These are phyloP conservation scores for Odontocolon sp. DNA, from an alignment of 2,888 invertebrate genomes.

Conservation along the genomic window DNA sequence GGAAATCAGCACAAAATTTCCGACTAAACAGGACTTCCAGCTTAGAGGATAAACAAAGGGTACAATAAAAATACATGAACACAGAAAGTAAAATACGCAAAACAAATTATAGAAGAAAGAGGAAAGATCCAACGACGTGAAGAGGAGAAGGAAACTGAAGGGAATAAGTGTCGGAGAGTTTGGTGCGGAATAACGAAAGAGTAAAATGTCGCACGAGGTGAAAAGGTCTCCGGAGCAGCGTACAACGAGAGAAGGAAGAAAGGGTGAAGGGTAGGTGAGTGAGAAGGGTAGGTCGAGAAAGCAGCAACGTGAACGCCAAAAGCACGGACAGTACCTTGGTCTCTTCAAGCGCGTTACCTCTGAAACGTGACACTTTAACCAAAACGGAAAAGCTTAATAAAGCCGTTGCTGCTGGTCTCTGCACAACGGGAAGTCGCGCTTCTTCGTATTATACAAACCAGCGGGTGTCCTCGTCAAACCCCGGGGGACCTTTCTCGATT, in stretches of 20 bases:
- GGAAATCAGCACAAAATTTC: background rate
- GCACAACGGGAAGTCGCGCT: conserved; percentile 31
- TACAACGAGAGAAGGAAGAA: background rate
- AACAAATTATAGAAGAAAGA: too few species aligned
- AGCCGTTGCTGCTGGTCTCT: conserved; percentile 29
- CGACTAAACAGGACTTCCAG: background rate
- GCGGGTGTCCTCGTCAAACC: conserved; percentile 31
- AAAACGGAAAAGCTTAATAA: conserved; percentile 56
- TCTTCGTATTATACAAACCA: conserved; percentile 45
- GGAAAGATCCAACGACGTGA: too few species aligned
- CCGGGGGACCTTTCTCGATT: conserved; percentile 29
- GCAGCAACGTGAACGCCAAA: background rate
- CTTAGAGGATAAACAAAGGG: background rate
- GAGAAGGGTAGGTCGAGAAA: background rate
- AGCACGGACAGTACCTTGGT: background rate
- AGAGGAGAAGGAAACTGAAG: background rate
- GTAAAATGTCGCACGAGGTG: conserved; percentile 17
- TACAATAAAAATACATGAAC: too few species aligned
- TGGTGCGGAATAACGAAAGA: conserved; percentile 20
- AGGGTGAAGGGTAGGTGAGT: background rate
- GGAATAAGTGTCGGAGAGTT: background rate
- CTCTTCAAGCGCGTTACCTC: conserved; percentile 13
- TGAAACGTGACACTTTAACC: conserved; percentile 59
- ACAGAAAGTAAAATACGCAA: too few species aligned
- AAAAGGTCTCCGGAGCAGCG: conserved; percentile 24